Evolutionary conservation across 23 tunicate species (phyloP).

Genomic region (Diplosoma virens): DNA sequence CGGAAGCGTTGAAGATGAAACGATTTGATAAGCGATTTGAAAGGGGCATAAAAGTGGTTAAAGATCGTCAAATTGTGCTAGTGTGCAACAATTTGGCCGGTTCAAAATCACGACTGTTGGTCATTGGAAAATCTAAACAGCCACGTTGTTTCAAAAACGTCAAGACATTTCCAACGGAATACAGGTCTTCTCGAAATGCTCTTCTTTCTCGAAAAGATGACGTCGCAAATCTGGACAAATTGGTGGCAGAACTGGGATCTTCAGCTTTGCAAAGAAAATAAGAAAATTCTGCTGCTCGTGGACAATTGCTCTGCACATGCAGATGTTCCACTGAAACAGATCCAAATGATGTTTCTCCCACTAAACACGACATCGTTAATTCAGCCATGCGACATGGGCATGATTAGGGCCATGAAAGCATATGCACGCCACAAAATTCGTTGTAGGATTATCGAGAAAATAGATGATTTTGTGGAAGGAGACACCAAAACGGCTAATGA

Average conservation of each 20-base stretch:
- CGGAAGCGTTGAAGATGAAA: constrained; percentile 30
- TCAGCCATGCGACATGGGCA: constrained; percentile 16
- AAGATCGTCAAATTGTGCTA: constrained; percentile 11
- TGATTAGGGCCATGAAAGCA: constrained; percentile 16
- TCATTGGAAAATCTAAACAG: constrained; percentile 16
- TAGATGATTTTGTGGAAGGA: constrained; percentile 14
- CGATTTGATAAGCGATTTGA: constrained; percentile 24
- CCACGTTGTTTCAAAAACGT: constrained; percentile 13
- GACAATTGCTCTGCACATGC: constrained; percentile 23
- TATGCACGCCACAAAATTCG: constrained; percentile 8
- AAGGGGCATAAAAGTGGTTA: constrained; percentile 26
- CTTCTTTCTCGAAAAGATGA: too few relatives aligned
- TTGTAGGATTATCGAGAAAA: constrained; percentile 11
- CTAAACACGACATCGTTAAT: constrained; percentile 23
- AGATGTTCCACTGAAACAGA: constrained; percentile 4
- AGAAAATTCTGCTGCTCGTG: constrained; percentile 10
- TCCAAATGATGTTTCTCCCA: constrained; percentile 8
- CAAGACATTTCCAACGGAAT: constrained; percentile 14
- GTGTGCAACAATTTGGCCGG: constrained; percentile 19
- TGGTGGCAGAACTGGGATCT: constrained; percentile 18
- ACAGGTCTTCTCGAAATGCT: constrained; percentile 7
- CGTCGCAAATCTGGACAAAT: constrained; percentile 11
- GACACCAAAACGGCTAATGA: constrained; percentile 25
- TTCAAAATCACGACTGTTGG: constrained; percentile 21
- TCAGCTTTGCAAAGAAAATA: constrained; percentile 20